Base-by-base conservation (phyloP, 2,113 vertebrate species). In the Callionymus lyra region DNA sequence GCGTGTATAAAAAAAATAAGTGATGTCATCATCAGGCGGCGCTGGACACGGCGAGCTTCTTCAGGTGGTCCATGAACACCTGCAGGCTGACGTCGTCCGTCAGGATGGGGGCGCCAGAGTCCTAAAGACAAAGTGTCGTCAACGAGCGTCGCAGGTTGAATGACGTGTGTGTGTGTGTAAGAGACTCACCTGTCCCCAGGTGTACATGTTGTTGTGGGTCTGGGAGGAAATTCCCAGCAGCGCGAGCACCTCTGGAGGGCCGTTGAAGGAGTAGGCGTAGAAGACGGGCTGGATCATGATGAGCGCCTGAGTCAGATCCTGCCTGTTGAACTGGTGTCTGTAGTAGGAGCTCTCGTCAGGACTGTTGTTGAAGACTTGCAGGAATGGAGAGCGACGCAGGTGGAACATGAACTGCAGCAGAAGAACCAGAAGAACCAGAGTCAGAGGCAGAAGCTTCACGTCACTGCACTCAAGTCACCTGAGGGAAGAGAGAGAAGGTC, bases 311-410 rank as follows among this genome's bases (percentile, higher is more conserved):
- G 94, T 98, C 47, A 97, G 80, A 68, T 98, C 93, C 45, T 98
- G 93, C 11, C 94, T 83, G 91, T 95, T 96, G 53, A 97, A 98
- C 56, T 98, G 90, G 34, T 97, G 93, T 18, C 94, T 84, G 63
- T 98, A 98, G 51, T 96, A 98, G 0, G 93, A 94, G 57, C 92
- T 95, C 77, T 98, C 94, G 50, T 98, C 94, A 0, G 94, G 94
- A 70, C 94, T 98, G 82, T 97, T 98, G 74, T 98, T 98, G 83
- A 98, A 98, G 62, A 98, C 90, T 88, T 98, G 94, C 15, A 98
- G 86, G 82, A 98, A 98, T 14, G 94, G 90, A 40, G 94, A 98
- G 68, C 94, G 90, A 67, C 94, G 88, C 83, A 98, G 85, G 81
- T 98, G 94, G 80, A 98, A 98, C 94, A 98, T 98, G 66, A 98